Conservation (phyloP, 2,888 invertebrate genomes). For the Zootermopsis nevadensis region DNA sequence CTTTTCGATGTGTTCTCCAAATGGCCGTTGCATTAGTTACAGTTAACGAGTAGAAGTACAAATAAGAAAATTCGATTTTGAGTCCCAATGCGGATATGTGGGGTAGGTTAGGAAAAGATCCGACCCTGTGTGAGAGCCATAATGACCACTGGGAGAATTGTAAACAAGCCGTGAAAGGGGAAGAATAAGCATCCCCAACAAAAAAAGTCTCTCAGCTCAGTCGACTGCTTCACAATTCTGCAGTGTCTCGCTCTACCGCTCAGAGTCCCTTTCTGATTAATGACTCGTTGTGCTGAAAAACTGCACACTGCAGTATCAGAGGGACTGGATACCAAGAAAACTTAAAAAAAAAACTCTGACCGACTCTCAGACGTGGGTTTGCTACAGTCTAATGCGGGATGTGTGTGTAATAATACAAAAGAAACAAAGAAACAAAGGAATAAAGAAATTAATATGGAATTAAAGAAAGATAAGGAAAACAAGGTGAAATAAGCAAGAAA, state of each 20-base stretch:
- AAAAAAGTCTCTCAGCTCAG: background rate
- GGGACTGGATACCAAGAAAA: slow-evolving; percentile 18
- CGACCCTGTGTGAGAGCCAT: background rate
- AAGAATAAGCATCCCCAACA: background rate
- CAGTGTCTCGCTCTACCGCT: background rate
- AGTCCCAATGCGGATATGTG: background rate
- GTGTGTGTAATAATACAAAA: no score
- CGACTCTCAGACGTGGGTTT: background rate
- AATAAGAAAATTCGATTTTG: no score
- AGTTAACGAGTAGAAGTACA: no score
- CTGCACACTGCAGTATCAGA: slow-evolving; percentile 34
- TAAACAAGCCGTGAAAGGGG: background rate
- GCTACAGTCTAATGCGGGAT: background rate
- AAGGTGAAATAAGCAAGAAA: no score
- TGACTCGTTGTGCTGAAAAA: slow-evolving; percentile 10
- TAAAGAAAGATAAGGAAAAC: no score
- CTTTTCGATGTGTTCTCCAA: no score
- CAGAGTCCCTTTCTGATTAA: background rate
- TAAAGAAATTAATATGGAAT: no score
- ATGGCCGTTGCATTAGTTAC: no score
- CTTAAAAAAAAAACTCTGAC: background rate
- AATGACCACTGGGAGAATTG: slow-evolving; percentile 18
- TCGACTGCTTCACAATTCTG: background rate
- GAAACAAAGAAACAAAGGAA: no score
- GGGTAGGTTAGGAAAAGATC: background rate